Evolutionary conservation across 2,797 vertebrate species (phyloP), one percentile per base, ranked within the genome.

Genomic region (Oreonectes daqikongensis): DNA sequence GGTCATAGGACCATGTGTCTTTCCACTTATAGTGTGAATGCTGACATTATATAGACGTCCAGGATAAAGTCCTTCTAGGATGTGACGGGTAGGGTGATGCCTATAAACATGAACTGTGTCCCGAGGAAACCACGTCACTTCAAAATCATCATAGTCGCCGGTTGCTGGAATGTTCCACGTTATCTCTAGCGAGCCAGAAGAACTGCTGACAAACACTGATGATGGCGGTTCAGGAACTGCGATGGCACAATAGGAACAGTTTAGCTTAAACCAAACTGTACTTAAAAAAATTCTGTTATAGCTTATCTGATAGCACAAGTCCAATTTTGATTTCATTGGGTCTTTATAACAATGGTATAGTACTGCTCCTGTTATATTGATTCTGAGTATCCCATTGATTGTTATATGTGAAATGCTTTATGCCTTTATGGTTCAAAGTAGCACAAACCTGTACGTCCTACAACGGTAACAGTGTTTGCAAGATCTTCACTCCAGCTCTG

Each of bases 21-120:
- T 86, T 0, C 95, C 96, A 9, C 95, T 96, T 81, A 96, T 73
- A 0, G 95, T 95, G 65, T 42, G 89, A 79, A 99, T 81, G 1
- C 90, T 95, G 87, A 98, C 95, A 79, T 94, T 93, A 80, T 99
- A 98, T 35, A 86, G 91, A 2, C 97, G 91, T 0, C 97, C 97
- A 0, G 97, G 96, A 81, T 93, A 93, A 84, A 98, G 93, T 24
- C 94, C 92, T 1, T 91, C 84, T 12, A 99, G 84, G 0, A 95
- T 84, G 24, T 92, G 89, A 5, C 92, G 87, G 82, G 92, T 94
- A 2, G 92, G 91, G 76, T 93, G 92, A 3, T 89, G 90, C 57
- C 92, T 91, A 75, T 90, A 92, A 83, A 97, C 75, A 0, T 89
- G 86, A 83, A 98, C 87, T 0, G 59, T 79, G 68, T 98, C 95